Base-by-base conservation (phyloP, 2,797 vertebrate genomes). In the Podargus strigoides region DNA sequence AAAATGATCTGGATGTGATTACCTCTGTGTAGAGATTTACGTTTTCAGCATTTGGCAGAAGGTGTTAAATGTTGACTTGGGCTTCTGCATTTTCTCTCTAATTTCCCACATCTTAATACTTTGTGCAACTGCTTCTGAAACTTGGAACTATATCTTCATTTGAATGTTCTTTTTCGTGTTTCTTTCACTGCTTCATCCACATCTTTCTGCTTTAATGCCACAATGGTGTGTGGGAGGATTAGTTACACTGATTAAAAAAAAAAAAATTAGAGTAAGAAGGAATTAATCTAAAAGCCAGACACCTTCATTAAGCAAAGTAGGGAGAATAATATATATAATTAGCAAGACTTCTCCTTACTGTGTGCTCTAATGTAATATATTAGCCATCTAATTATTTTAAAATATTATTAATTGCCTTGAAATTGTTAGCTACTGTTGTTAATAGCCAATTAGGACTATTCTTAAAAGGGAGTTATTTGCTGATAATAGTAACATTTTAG, bases 261-360 rank as follows among this genome's bases (percentile, higher is more conserved):
- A 91, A 52, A n/a, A 41, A 89, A 75, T 41, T 19, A 77, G 39
- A 92, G 74, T 16, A 87, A 88, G 67, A 78, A 81, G 86, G 55
- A 88, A 94, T 94, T 95, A 76, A 88, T 91, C 76, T 88, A 63
- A 73, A 87, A 84, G 87, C 52, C 59, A 94, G 94, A 76, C 80
- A 96, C 89, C 87, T 95, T 96, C 67, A 93, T 95, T 96, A 96
- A 91, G 62, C 32, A 84, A 92, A 91, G 92, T 50, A 88, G 44
- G 34, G 70, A 84, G 80, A 95, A 92, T 89, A 92, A 90, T 79
- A 90, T 81, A 83, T 93, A 86, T 86, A 93, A 96, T 96, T 96
- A 95, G 39, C 52, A 90, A 88, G 85, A 73, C 27, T 92, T 94
- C 67, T 93, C 74, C 89, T 92, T 94, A 81, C 50, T 86, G 22